Evolutionary conservation across 2,113 vertebrate species (phyloP).

Genomic region (Mobula hypostoma): DNA sequence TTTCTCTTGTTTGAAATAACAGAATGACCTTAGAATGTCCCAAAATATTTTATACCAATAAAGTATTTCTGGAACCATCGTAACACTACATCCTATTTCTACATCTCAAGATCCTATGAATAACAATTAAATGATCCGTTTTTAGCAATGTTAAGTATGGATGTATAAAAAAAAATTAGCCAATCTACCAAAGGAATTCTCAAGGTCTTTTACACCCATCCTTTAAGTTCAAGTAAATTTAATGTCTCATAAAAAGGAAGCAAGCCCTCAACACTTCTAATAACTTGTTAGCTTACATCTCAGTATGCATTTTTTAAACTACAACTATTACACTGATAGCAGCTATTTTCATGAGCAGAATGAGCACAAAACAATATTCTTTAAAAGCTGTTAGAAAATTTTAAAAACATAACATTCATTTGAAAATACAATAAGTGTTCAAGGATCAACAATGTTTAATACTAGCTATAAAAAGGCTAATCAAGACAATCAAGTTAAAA

Average conservation of each 20-base stretch:
- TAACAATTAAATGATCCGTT: not conserved
- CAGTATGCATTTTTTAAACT: too few species aligned
- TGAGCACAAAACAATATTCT: not conserved
- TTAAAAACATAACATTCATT: not conserved
- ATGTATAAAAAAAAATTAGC: not conserved
- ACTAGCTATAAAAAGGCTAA: not conserved
- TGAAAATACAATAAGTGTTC: not conserved
- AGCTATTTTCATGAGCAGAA: not conserved
- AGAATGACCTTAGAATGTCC: not conserved
- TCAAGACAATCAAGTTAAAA: not conserved
- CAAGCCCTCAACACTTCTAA: not conserved
- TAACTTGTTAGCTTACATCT: too few species aligned
- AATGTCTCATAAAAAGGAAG: not conserved
- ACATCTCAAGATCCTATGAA: not conserved
- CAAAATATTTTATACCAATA: not conserved
- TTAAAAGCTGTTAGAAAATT: not conserved
- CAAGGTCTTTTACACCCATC: not conserved
- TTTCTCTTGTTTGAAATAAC: not conserved
- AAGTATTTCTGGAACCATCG: not conserved
- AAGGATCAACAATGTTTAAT: not conserved
- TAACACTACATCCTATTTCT: not conserved
- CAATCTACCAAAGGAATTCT: not conserved
- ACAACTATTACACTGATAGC: too few species aligned
- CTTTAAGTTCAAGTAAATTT: not conserved
- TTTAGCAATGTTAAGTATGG: not conserved